Conservation (phyloP, 2,888 invertebrate genomes). For the Pachycephus smyrnensis region DNA sequence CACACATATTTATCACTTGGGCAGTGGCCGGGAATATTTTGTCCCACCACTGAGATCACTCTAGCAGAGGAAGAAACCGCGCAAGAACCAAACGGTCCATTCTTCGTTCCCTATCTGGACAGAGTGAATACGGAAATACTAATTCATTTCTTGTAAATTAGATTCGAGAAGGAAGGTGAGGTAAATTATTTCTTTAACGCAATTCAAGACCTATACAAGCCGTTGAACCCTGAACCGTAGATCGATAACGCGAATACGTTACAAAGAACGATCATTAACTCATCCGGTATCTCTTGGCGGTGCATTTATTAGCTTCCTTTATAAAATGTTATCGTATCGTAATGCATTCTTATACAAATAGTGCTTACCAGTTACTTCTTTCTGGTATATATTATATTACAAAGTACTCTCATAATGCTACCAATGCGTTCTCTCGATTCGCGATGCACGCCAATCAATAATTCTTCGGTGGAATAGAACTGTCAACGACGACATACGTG, state of each 20-base stretch:
- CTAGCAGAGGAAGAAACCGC: not conserved
- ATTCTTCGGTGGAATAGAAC: constrained; percentile 20
- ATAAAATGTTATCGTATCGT: not conserved
- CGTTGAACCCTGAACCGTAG: not conserved
- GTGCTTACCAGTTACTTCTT: not conserved
- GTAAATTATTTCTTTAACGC: not conserved
- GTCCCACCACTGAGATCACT: not conserved
- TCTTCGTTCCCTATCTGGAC: not conserved
- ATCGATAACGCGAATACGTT: not conserved
- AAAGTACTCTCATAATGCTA: not conserved
- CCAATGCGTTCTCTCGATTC: not conserved
- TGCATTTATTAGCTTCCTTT: not conserved
- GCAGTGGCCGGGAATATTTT: not conserved
- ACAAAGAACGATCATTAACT: not conserved
- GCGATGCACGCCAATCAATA: constrained; percentile 12
- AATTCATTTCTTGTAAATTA: not conserved
- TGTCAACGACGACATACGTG: constrained; percentile 20
- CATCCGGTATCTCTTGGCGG: not conserved
- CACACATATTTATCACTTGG: constrained; percentile 31
- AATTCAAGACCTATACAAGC: not conserved
- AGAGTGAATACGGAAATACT: not conserved
- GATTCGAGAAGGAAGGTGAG: not conserved
- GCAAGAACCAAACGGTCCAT: not conserved
- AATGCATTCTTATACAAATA: not conserved
- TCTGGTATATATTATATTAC: not conserved